Conservation (phyloP, 1,140 invertebrate species). For the Papilio dardanus region DNA sequence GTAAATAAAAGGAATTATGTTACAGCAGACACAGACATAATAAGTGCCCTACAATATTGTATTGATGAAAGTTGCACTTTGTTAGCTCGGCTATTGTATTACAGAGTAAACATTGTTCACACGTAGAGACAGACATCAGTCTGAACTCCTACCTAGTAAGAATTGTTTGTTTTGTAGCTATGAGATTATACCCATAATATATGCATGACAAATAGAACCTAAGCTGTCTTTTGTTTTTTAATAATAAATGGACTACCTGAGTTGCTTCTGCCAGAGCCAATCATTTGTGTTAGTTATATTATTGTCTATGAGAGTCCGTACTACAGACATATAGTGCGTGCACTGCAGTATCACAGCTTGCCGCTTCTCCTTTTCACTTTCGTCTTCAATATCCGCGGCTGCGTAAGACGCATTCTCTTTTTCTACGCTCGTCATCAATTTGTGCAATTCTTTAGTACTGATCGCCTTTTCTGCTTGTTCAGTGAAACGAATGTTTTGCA, state of each 20-base stretch:
- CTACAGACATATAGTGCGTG: conserved; percentile 94
- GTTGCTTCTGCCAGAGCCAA: conserved; percentile 98
- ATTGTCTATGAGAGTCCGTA: conserved; percentile 88
- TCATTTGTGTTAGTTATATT: conserved; percentile 86
- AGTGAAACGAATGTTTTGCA: conserved; percentile 90
- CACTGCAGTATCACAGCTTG: conserved; percentile 94
- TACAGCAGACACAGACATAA: not conserved
- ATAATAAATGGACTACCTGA: conserved; percentile 85
- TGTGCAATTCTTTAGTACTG: conserved; percentile 84
- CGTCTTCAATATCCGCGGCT: conserved; percentile 68
- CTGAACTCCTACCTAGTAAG: not conserved
- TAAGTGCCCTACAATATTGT: not conserved
- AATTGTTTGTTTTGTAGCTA: not conserved
- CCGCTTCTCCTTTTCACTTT: conserved; percentile 85
- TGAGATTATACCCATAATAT: not conserved
- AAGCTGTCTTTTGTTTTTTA: not conserved
- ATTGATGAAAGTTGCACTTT: not conserved
- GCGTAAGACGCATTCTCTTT: conserved; percentile 72
- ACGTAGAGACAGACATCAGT: not conserved
- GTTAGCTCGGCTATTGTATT: not conserved
- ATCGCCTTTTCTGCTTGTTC: conserved; percentile 92
- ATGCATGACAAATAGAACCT: not conserved
- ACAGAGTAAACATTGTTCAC: not conserved
- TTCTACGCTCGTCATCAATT: conserved; percentile 66
- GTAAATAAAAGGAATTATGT: not conserved